A percentile compares a stretch with the other conserved stretches of the same genome.
phyloP scores from a whole-genome alignment of 1,140 invertebrate genomes.

The Drosophila insularis region DNA sequence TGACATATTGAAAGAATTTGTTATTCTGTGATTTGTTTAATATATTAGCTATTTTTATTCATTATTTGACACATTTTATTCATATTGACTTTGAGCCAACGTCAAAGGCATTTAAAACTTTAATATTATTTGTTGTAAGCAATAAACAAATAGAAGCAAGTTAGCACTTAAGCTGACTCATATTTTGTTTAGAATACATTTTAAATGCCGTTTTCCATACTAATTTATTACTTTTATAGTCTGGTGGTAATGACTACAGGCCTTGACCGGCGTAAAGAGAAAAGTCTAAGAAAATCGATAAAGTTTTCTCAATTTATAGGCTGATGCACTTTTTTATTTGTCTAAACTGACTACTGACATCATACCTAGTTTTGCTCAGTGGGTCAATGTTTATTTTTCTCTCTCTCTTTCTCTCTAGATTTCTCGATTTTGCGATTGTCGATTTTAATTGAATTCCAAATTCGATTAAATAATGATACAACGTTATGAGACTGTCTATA shows the following conservation, averaged over 20 bases:
- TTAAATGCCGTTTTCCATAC: slow-evolving; percentile 16
- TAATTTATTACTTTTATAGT: neutral
- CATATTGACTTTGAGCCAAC: slow-evolving; percentile 25
- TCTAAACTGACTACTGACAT: slow-evolving; percentile 50
- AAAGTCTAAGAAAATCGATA: no score
- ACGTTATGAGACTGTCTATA: slow-evolving; percentile 2
- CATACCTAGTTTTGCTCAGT: slow-evolving; percentile 61
- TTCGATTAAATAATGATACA: no score
- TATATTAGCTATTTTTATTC: neutral
- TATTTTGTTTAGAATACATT: neutral
- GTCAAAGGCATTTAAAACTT: slow-evolving; percentile 27
- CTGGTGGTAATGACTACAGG: neutral
- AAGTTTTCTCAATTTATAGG: no score
- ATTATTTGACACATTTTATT: slow-evolving; percentile 12
- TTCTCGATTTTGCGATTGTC: no score
- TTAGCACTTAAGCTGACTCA: slow-evolving; percentile 32
- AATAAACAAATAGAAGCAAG: slow-evolving; percentile 33
- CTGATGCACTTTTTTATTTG: no score
- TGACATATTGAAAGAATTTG: slow-evolving; percentile 1
- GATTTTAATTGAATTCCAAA: no score
- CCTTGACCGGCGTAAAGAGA: slow-evolving; percentile 11
- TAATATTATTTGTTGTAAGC: slow-evolving; percentile 21
- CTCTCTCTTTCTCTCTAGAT: no score
- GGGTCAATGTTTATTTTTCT: slow-evolving; percentile 66
- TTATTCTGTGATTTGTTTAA: neutral